Evolutionary conservation across 2,888 invertebrate genomes (phyloP), one percentile per base, ranked within the genome.

Genomic region (Dicranocentrus wangi): DNA sequence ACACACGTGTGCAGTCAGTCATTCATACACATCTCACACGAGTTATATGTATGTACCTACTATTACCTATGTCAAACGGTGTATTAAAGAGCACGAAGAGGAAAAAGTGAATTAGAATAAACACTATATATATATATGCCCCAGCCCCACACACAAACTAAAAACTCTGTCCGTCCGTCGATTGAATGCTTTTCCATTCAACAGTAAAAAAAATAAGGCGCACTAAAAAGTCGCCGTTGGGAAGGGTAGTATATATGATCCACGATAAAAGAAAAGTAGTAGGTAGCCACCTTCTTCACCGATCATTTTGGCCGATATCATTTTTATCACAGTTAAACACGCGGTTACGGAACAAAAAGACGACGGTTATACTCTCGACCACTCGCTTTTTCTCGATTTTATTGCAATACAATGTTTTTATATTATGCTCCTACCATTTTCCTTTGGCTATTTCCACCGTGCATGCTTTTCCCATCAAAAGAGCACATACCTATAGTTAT

Each of bases 281-380:
- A 19, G 39, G 71, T 42, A 17, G 68, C 55, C 71, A 61, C 61
- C 47, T 32, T 51, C 61, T 51, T 13, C 23, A 51, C 51, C 61
- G 72, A 72, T 72, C 58, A 61, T 21, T 61, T 47, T 60, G 28
- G 43, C 15, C 17, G 72, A 72, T 72, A 72, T 61, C 51, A 1
- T 27, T 72, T 72, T 72, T 72, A 72, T 72, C 72, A 72, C 72
- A 72, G 61, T 72, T 63, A 72, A 72, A 72, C 72, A 72, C 61
- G 72, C 61, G 72, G 72, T 51, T 72, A 72, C 55, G 39, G 17
- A 10, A 70, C 42, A 8, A 51, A 60, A 27, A 10, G 42, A 43
- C 39, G 42, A 32, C 39, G 19, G n/a, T 19, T 55, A 21, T 55
- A 21, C 47, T 21, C 55, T 23, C 55, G 3, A 10, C 32, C 10